Percentiles rank a stretch among this genome's conserved stretches.
Conservation (phyloP, 1,140 invertebrate species). For the Dermatophagoides farinae region DNA sequence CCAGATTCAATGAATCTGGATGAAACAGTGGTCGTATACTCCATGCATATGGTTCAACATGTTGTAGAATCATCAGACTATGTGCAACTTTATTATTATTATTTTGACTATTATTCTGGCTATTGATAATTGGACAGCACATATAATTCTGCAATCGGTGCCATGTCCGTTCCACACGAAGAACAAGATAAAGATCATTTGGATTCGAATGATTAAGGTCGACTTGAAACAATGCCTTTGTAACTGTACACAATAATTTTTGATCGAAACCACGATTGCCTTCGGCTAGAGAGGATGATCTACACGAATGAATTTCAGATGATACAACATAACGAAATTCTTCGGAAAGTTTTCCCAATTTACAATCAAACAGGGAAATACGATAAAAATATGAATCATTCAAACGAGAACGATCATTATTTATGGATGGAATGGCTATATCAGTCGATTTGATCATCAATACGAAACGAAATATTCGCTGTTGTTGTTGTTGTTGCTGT, state of each 20-base stretch:
- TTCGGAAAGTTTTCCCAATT: slow-evolving; percentile 67
- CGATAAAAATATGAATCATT: neutral
- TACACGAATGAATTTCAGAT: neutral
- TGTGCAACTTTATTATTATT: neutral
- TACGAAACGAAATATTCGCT: no score
- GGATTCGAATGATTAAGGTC: neutral
- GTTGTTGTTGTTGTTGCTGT: neutral
- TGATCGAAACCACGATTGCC: slow-evolving; percentile 8
- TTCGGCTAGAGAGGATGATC: neutral
- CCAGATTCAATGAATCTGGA: neutral
- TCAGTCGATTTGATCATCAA: no score
- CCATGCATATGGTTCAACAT: slow-evolving; percentile 7
- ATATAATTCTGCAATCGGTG: slow-evolving; percentile 35
- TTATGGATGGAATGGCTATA: no score
- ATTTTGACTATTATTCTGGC: neutral
- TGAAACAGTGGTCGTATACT: neutral
- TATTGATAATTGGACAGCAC: neutral
- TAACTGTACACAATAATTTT: neutral
- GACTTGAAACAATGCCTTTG: neutral
- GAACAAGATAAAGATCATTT: slow-evolving; percentile 32
- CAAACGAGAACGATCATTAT: neutral
- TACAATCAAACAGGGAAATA: slow-evolving; percentile 37
- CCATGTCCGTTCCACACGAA: slow-evolving; percentile 65
- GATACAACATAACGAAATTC: slow-evolving; percentile 71
- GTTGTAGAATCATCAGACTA: neutral